A percentile compares a stretch with the other conserved stretches of the same genome.
These are phyloP conservation scores for Chondrosia reniformis DNA, from an alignment of 37 sponge, comb jelly and placozoan species.

Conservation along the genomic window DNA sequence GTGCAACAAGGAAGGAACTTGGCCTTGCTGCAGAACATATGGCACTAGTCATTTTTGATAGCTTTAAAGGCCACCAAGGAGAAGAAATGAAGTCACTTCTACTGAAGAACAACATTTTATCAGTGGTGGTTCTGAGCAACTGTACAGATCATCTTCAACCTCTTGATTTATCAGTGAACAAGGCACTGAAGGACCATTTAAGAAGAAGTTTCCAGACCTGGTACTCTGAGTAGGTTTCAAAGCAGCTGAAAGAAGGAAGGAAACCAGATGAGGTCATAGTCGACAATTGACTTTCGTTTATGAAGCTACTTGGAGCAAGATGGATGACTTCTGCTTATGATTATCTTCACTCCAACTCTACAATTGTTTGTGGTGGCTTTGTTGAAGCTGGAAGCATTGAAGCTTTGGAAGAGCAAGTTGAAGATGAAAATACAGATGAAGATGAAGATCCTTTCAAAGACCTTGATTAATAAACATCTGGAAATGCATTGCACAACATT, in stretches of 20 bases:
- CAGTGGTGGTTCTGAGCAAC: slow-evolving; percentile 32
- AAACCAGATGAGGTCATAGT: neutral
- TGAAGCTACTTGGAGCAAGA: neutral
- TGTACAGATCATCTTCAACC: slow-evolving; percentile 35
- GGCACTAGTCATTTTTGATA: slow-evolving; percentile 38
- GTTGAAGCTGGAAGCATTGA: neutral
- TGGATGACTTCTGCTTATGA: slow-evolving; percentile 16
- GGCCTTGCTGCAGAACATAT: slow-evolving; percentile 11
- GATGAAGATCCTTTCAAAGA: too few species aligned
- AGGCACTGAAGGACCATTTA: slow-evolving; percentile 44
- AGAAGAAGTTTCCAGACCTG: slow-evolving; percentile 26
- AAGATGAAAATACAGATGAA: too few species aligned
- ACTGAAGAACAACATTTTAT: slow-evolving; percentile 24
- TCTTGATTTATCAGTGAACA: slow-evolving; percentile 31
- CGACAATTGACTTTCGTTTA: neutral
- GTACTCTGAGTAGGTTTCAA: slow-evolving; percentile 37
- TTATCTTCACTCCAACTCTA: neutral
- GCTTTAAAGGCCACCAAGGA: slow-evolving; percentile 38
- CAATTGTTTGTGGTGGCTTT: slow-evolving; percentile 2
- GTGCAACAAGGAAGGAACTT: slow-evolving; percentile 8
- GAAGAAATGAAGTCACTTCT: slow-evolving; percentile 14
- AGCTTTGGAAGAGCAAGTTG: neutral
- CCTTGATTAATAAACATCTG: too few species aligned
- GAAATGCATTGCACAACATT: too few species aligned
- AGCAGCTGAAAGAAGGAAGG: slow-evolving; percentile 1